These are phyloP conservation scores for Hydrotaea diabolus DNA, from an alignment of 2,888 invertebrate genomes.

Conservation along the genomic window DNA sequence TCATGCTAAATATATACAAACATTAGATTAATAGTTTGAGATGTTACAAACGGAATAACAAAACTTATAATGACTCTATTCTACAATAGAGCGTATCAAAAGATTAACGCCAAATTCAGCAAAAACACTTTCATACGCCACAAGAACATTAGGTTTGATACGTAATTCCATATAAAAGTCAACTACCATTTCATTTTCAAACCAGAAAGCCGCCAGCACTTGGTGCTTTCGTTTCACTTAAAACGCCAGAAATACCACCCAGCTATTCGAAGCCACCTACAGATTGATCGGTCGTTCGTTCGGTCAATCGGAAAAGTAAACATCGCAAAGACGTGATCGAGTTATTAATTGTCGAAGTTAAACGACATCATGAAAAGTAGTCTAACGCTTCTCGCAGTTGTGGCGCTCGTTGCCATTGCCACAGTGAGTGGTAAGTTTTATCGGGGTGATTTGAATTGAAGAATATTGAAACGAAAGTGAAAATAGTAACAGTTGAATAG, in stretches of 20 bases:
- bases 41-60: too few relatives aligned
- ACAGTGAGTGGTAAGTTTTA: slow-evolving; percentile 64
- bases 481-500: slow-evolving; percentile 12
- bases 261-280: neutral
- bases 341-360: slow-evolving; percentile 12
- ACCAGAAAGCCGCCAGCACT: slow-evolving; percentile 39
- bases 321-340: slow-evolving; percentile 36
- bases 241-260: neutral
- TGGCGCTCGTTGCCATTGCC: slow-evolving; percentile 51
- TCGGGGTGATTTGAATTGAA: neutral
- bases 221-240: slow-evolving; percentile 28
- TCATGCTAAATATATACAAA: too few relatives aligned
- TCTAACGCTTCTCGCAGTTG: slow-evolving; percentile 40
- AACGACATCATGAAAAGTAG: slow-evolving; percentile 35
- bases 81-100: neutral
- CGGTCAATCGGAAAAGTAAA: neutral
- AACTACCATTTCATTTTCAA: slow-evolving; percentile 9
- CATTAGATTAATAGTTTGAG: too few relatives aligned
- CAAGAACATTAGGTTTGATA: neutral
- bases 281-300: slow-evolving; percentile 3
- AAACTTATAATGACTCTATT: too few relatives aligned
- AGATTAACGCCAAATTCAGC: slow-evolving; percentile 19
- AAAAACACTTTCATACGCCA: neutral
- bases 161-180: slow-evolving; percentile 43
- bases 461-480: slow-evolving; percentile 38